These are phyloP conservation scores for Acrocera orbiculus DNA, from an alignment of 2,888 invertebrate species.

Conservation along the genomic window DNA sequence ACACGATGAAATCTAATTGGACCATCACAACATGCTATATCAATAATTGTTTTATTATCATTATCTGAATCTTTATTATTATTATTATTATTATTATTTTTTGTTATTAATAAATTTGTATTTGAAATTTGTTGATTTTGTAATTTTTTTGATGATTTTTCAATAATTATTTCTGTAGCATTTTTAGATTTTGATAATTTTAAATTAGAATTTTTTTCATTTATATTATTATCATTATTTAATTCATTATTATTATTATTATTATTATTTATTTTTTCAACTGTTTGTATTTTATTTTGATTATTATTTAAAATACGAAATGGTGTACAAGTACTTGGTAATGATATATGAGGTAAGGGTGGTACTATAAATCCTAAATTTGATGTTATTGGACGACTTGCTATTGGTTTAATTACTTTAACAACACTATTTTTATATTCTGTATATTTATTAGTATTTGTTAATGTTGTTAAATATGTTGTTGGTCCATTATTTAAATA, in stretches of 20 bases:
- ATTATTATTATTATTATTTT: conserved; percentile 1
- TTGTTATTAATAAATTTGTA: conserved; percentile 1
- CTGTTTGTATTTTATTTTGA: conserved; percentile 7
- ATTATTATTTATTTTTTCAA: not conserved
- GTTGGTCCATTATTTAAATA: conserved; percentile 11
- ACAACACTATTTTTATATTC: conserved; percentile 1
- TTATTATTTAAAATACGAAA: conserved; percentile 16
- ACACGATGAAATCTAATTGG: conserved; percentile 76
- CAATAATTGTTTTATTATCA: conserved; percentile 45
- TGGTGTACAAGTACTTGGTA: conserved; percentile 16
- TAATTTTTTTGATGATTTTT: conserved; percentile 5
- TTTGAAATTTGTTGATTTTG: not conserved
- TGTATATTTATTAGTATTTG: not conserved
- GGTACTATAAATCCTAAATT: conserved; percentile 26
- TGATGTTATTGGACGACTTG: conserved; percentile 30
- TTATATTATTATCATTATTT: not conserved
- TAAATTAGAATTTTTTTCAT: not conserved
- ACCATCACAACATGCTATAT: conserved; percentile 83
- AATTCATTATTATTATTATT: not conserved
- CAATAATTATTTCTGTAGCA: not conserved
- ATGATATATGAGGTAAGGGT: conserved; percentile 16
- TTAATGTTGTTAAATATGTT: not conserved
- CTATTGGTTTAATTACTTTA: conserved; percentile 39
- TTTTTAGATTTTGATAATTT: not conserved
- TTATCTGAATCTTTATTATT: conserved; percentile 8